These are phyloP conservation scores for Nomada fucata DNA, from an alignment of 2,888 invertebrate genomes.

Conservation along the genomic window DNA sequence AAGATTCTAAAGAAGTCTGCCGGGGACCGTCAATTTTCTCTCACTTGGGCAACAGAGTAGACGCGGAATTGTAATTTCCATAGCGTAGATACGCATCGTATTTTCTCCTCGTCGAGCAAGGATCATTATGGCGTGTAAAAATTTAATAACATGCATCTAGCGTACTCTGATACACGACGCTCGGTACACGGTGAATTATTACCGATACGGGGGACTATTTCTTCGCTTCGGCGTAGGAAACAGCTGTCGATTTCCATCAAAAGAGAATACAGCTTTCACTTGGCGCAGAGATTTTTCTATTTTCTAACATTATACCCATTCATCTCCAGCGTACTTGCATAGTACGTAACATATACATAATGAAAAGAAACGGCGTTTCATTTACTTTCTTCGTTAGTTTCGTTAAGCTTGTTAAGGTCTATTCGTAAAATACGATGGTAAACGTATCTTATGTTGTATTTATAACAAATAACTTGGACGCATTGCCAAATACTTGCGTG, in stretches of 20 bases:
- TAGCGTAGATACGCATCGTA: slow-evolving; percentile 5
- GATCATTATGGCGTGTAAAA: slow-evolving; percentile 21
- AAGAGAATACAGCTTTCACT: slow-evolving; percentile 35
- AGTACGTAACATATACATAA: no score
- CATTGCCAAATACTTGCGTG: no score
- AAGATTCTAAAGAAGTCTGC: background rate
- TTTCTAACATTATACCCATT: background rate
- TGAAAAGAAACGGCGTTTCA: no score
- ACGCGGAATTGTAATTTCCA: slow-evolving; percentile 26
- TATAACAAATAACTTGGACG: no score
- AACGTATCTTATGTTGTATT: no score
- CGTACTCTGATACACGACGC: background rate
- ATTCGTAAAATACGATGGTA: no score
- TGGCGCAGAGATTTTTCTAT: background rate
- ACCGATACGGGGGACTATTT: slow-evolving; percentile 7
- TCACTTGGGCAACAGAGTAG: background rate
- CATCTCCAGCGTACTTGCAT: no score
- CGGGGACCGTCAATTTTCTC: slow-evolving; percentile 21
- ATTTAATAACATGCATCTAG: slow-evolving; percentile 27
- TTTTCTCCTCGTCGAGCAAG: slow-evolving; percentile 21
- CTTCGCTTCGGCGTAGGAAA: slow-evolving; percentile 18
- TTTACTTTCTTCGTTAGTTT: no score
- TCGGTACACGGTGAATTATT: background rate
- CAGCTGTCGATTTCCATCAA: slow-evolving; percentile 29
- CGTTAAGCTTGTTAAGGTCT: no score